phyloP scores from a whole-genome alignment of 2,888 invertebrate genomes.

The Cyclophora punctaria region DNA sequence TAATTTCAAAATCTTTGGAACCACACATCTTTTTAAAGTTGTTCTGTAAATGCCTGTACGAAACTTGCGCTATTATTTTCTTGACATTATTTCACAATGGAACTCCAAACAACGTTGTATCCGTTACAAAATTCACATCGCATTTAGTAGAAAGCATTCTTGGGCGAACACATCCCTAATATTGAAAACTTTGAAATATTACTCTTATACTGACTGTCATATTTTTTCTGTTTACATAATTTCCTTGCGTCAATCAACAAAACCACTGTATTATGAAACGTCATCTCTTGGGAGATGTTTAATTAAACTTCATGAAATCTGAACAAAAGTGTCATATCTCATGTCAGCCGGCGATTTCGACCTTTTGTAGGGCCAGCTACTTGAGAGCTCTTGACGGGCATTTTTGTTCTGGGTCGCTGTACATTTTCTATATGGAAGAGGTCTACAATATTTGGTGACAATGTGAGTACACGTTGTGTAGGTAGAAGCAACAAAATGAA shows the following conservation, averaged over 20 bases:
- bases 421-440: slow-evolving; percentile 10
- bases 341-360: slow-evolving; percentile 33
- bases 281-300: slow-evolving; percentile 40
- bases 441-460: slow-evolving; percentile 35
- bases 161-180: neutral
- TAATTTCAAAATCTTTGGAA: no score
- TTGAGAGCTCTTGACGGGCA: slow-evolving; percentile 22
- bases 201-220: neutral
- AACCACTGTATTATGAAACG: slow-evolving; percentile 28
- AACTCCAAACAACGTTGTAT: slow-evolving; percentile 34
- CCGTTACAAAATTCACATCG: slow-evolving; percentile 37
- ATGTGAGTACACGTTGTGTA: slow-evolving; percentile 30
- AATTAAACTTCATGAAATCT: slow-evolving; percentile 54
- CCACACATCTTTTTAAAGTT: slow-evolving; percentile 27
- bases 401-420: neutral
- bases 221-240: slow-evolving; percentile 27
- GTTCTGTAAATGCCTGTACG: slow-evolving; percentile 21
- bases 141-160: slow-evolving; percentile 24
- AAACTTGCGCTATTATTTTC: slow-evolving; percentile 51
- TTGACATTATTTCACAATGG: slow-evolving; percentile 60
- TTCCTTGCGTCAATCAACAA: slow-evolving; percentile 55
- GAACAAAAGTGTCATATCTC: slow-evolving; percentile 49
- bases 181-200: slow-evolving; percentile 1
- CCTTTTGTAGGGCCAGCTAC: slow-evolving; percentile 32
- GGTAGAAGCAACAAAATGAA: slow-evolving; percentile 48